phyloP scores from a whole-genome alignment of 2,888 invertebrate genomes.

The Saturnia pavonia region DNA sequence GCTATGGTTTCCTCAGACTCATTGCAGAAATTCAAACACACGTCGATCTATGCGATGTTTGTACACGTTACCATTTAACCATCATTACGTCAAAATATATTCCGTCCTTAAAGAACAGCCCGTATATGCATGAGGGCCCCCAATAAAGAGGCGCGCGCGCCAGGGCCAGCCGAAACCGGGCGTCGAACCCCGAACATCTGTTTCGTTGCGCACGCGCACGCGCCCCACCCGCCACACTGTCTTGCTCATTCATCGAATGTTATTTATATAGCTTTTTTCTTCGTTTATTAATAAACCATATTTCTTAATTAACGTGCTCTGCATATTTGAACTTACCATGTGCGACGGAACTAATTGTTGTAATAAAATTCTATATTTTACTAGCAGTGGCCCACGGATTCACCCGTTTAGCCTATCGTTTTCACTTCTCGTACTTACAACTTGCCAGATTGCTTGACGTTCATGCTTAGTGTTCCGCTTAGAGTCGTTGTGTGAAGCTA shows the following conservation, averaged over 20 bases:
- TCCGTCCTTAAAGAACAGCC: slow-evolving; percentile 33
- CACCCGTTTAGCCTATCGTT: no score
- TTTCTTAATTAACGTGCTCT: background rate
- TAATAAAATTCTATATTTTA: no score
- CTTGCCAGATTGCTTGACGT: no score
- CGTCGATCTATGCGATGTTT: no score
- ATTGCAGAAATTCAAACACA: no score
- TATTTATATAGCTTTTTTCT: slow-evolving; percentile 19
- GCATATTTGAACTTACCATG: background rate
- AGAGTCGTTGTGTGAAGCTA: no score
- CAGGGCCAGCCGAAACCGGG: slow-evolving; percentile 49
- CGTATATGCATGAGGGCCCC: slow-evolving; percentile 37
- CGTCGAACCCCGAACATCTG: slow-evolving; percentile 74
- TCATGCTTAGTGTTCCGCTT: no score
- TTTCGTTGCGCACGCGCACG: slow-evolving; percentile 56
- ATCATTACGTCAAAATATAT: no score
- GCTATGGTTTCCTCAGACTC: no score
- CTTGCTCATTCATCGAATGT: slow-evolving; percentile 49
- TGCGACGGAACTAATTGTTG: background rate
- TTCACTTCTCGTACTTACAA: no score
- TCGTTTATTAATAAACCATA: slow-evolving; percentile 2
- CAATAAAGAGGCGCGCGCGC: slow-evolving; percentile 34
- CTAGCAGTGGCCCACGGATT: no score
- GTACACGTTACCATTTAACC: no score
- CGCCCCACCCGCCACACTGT: slow-evolving; percentile 37